Percentiles rank a stretch among this genome's conserved stretches.
phyloP scores from a whole-genome alignment of 2,113 vertebrate genomes.

The Nothocercus julius region DNA sequence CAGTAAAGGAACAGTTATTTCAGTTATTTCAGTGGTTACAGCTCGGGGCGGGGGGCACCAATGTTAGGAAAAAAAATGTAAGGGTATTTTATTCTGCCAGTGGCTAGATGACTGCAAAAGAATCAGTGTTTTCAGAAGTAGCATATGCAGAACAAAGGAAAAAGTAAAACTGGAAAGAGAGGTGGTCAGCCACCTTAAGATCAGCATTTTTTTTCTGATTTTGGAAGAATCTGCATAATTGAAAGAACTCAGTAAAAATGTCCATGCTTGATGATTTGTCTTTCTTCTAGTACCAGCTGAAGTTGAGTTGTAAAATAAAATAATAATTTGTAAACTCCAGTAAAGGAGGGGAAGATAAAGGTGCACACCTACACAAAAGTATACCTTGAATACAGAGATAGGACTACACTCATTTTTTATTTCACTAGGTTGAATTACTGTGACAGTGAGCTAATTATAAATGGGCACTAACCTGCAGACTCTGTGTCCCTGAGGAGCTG shows the following conservation, averaged over 20 bases:
- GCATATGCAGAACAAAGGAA: neutral
- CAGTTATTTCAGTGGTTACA: neutral
- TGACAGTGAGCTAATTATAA: neutral
- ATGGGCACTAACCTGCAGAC: neutral
- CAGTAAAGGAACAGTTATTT: neutral
- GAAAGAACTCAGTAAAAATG: neutral
- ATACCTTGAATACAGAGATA: neutral
- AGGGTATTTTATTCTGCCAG: neutral
- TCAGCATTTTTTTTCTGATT: neutral
- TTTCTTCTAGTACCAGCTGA: neutral
- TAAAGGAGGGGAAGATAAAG: neutral
- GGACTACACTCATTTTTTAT: accelerated
- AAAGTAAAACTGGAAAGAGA: neutral
- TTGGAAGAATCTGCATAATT: accelerated
- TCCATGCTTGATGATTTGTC: neutral
- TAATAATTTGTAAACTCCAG: neutral
- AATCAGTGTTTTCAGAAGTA: neutral
- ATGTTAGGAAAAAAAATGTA: neutral
- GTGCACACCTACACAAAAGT: neutral
- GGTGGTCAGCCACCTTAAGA: neutral
- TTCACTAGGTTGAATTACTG: neutral
- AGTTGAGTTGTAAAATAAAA: neutral
- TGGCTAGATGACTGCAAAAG: neutral
- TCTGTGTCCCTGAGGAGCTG: neutral
- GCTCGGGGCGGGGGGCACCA: too few species aligned